Evolutionary conservation across 2,113 vertebrate species (phyloP).

Genomic region (Chionis minor): DNA sequence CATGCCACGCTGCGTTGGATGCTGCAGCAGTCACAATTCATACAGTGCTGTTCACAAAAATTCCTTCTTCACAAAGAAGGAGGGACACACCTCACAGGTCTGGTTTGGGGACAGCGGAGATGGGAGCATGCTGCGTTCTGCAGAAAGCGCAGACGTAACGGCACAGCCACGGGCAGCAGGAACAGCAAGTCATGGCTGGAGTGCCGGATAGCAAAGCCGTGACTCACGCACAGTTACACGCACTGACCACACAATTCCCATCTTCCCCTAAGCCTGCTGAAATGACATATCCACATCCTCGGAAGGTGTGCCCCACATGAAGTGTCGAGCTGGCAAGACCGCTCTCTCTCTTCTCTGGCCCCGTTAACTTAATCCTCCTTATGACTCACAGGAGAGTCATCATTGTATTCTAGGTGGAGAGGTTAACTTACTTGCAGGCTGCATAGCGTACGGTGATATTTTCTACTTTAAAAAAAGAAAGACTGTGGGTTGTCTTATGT

Average conservation of each 20-base stretch:
- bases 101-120: not conserved
- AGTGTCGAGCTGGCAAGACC: not conserved
- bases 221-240: not conserved
- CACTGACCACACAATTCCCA: not conserved
- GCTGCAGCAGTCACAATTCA: not conserved
- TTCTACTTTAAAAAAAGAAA: not conserved
- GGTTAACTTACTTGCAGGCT: not conserved
- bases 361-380: not conserved
- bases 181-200: not conserved
- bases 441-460: accelerated
- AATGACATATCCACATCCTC: not conserved
- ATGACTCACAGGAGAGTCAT: not conserved
- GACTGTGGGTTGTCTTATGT: accelerated
- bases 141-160: not conserved
- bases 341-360: not conserved
- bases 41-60: not conserved
- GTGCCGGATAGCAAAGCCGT: not conserved
- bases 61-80: not conserved
- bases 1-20: accelerated
- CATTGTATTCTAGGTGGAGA: accelerated
- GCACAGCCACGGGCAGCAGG: not conserved
- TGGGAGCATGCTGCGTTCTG: accelerated
- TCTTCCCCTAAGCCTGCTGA: not conserved
- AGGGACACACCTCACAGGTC: accelerated
- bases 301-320: not conserved